A percentile compares a stretch with the other conserved stretches of the same genome.
Evolutionary conservation across 2,113 vertebrate genomes (phyloP).

Genomic region (Abramis brama): DNA sequence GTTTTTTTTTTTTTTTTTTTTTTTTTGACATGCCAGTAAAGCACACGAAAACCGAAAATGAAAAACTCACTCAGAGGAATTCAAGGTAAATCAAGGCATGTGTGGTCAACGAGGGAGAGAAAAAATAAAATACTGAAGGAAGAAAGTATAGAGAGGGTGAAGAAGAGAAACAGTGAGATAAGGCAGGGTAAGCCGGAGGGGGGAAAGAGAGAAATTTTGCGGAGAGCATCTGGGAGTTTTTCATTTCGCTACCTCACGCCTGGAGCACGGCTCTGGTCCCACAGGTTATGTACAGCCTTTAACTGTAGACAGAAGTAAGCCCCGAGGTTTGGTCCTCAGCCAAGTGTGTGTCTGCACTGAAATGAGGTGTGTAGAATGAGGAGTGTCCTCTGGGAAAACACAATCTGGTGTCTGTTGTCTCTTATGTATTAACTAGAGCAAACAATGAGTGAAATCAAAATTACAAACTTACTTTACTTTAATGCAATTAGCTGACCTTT

Average conservation of each 20-base stretch:
- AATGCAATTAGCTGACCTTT: neutral
- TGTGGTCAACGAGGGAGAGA: constrained; percentile 1
- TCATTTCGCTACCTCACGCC: neutral
- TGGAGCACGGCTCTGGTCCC: neutral
- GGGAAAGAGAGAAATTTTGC: neutral
- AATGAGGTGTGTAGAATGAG: constrained; percentile 28
- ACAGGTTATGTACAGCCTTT: constrained; percentile 27
- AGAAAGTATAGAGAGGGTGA: neutral
- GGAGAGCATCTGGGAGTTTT: constrained; percentile 31
- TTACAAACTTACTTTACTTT: constrained; percentile 8
- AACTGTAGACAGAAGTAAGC: constrained; percentile 30
- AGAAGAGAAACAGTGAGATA: constrained; percentile 19
- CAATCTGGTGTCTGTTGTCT: neutral
- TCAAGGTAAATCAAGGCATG: neutral
- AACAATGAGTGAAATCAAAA: constrained; percentile 10
- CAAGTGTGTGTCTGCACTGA: constrained; percentile 25
- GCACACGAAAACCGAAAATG: neutral
- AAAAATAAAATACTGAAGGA: neutral
- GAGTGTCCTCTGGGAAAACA: constrained; percentile 18
- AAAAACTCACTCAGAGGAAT: neutral
- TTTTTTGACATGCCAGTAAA: neutral
- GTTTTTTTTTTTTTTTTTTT: no score
- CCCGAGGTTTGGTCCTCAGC: constrained; percentile 23
- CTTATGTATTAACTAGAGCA: constrained; percentile 2
- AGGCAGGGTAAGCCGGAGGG: neutral